Base-by-base conservation (phyloP, 1,140 invertebrate genomes). In the Leptinotarsa defecta region DNA sequence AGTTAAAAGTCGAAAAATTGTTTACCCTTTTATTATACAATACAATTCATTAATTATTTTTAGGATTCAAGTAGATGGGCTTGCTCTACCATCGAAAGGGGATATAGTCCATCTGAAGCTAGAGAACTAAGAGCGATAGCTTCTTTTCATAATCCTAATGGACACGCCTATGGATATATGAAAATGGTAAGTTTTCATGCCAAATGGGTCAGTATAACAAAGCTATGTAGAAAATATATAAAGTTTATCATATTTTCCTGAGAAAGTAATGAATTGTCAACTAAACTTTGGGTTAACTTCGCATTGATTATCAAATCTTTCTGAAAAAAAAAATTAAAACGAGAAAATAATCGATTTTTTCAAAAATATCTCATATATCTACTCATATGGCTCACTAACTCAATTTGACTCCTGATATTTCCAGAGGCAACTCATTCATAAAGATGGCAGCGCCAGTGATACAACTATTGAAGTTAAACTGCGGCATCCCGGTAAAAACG, bases 381-480 rank as follows among this genome's bases (percentile, higher is more conserved):
- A 43, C 34, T 43, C 34, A 43, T 11, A 43, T 43, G 3, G 0
- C 34, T 43, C 19, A 63, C 17, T 27, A 8, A 17, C 13, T 64
- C 19, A 68, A n/a, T 57, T 57, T 34, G 11, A 43, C 34, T 11
- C 34, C 8, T 11, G 2, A 43, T 52, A 34, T 71, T 85, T 88
- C 67, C 82, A 94, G 92, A 93, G 92, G 24, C 96, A 98, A 87
- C 86, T 97, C 17, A 88, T 96, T 17, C 94, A 97, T 85, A 91
- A 88, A 72, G 96, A 97, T 86, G 94, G 94, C 4, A 94, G 93
- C 76, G 88, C 91, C 78, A 96, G 95, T 83, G 95, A 98, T 80
- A 98, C 96, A 1, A 89, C 92, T 4, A 92, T 98, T 15, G 95
- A 98, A 87, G 90, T 96, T 3, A 96, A 96, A 81, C 84, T 98